These are phyloP conservation scores for Pseudomyrmex pallidus DNA, from an alignment of 1,140 invertebrate species.

Conservation along the genomic window DNA sequence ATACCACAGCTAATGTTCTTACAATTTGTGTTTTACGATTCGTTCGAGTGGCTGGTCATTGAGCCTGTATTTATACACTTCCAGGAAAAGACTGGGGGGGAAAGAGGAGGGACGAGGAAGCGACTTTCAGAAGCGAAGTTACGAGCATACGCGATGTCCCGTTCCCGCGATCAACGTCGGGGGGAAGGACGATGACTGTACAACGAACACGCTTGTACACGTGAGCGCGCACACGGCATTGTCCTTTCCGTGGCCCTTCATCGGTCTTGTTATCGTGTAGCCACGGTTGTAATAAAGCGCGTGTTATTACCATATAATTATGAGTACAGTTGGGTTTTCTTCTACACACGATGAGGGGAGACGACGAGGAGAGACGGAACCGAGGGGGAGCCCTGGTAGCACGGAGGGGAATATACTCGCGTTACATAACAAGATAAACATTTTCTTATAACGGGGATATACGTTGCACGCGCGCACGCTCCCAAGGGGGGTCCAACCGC, in stretches of 20 bases:
- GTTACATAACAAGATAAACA: slow-evolving; percentile 65
- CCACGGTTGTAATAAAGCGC: slow-evolving; percentile 68
- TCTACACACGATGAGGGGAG: slow-evolving; percentile 18
- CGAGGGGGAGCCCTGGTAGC: too few species aligned
- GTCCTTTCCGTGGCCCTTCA: slow-evolving; percentile 66
- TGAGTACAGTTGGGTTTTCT: slow-evolving; percentile 45
- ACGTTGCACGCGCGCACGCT: not conserved
- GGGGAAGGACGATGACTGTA: slow-evolving; percentile 40
- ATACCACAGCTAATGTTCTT: slow-evolving; percentile 28
- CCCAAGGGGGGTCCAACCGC: not conserved
- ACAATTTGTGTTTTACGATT: slow-evolving; percentile 49
- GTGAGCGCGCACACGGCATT: slow-evolving; percentile 50
- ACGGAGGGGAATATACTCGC: slow-evolving; percentile 1
- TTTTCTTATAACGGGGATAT: slow-evolving; percentile 59
- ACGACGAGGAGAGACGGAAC: not conserved
- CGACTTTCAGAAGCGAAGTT: slow-evolving; percentile 20
- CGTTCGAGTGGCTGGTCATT: slow-evolving; percentile 27
- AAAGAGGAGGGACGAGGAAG: not conserved
- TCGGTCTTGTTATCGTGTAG: slow-evolving; percentile 68
- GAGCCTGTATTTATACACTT: slow-evolving; percentile 45
- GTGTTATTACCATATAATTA: slow-evolving; percentile 74
- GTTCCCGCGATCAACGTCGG: slow-evolving; percentile 43
- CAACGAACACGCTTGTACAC: slow-evolving; percentile 51
- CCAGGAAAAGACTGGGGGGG: not conserved
- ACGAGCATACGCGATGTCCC: slow-evolving; percentile 30